Evolutionary conservation across 2,113 vertebrate genomes (phyloP).

Genomic region (Motacilla alba): DNA sequence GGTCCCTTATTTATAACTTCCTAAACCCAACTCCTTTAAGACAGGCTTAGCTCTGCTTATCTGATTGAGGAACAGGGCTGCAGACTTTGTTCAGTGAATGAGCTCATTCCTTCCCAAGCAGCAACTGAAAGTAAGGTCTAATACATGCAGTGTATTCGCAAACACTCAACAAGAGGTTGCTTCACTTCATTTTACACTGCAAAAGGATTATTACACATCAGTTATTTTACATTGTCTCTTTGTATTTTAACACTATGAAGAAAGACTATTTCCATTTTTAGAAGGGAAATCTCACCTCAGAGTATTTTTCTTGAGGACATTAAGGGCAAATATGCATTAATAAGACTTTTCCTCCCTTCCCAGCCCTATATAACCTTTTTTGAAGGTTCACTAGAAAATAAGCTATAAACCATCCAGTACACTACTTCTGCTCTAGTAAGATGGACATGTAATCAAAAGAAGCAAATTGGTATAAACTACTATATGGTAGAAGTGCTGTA

Average conservation of each 20-base stretch:
- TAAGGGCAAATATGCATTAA: background rate
- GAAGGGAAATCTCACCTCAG: background rate
- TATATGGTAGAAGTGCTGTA: conserved; percentile 37
- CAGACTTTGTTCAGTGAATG: background rate
- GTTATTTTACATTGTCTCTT: background rate
- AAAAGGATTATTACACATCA: background rate
- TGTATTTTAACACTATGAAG: background rate
- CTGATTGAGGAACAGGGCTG: background rate
- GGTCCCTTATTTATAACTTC: background rate
- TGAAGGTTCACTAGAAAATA: conserved; percentile 21
- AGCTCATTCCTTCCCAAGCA: background rate
- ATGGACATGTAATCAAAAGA: conserved; percentile 66
- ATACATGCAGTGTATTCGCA: background rate
- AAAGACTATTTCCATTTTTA: background rate
- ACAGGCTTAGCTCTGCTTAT: background rate
- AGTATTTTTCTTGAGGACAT: background rate
- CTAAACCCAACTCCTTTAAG: background rate
- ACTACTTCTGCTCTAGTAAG: conserved; percentile 24
- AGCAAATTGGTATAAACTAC: conserved; percentile 62
- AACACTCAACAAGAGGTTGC: background rate
- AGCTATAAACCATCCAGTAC: background rate
- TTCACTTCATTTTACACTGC: background rate
- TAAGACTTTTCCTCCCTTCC: background rate
- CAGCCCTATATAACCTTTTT: background rate
- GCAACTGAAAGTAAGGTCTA: background rate